A percentile compares a stretch with the other conserved stretches of the same genome.
These are phyloP conservation scores for Nannoperca australis DNA, from an alignment of 2,797 vertebrate genomes.

Conservation along the genomic window DNA sequence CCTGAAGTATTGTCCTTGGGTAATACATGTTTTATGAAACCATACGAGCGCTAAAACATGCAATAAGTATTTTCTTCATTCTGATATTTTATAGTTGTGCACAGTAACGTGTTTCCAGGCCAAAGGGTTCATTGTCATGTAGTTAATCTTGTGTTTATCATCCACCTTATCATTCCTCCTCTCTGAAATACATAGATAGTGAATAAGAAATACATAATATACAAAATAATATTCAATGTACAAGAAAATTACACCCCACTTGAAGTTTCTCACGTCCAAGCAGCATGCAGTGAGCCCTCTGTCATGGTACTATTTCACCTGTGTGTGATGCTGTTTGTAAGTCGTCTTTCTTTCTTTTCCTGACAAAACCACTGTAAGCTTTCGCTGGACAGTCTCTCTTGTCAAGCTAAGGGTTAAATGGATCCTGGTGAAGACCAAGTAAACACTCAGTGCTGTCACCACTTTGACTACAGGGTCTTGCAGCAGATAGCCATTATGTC, in stretches of 20 bases:
- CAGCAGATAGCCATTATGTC: conserved; percentile 51
- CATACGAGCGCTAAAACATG: conserved; percentile 60
- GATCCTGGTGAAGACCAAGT: conserved; percentile 22
- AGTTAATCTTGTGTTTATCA: conserved; percentile 57
- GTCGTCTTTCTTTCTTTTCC: not conserved
- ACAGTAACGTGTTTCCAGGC: conserved; percentile 62
- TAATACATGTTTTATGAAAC: conserved; percentile 62
- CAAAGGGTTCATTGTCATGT: conserved; percentile 50
- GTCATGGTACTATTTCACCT: not conserved
- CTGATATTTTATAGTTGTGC: conserved; percentile 59
- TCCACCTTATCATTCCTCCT: conserved; percentile 31
- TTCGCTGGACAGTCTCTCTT: conserved; percentile 4
- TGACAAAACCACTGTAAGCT: not conserved
- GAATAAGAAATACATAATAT: conserved; percentile 19
- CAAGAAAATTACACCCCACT: not conserved
- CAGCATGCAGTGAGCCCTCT: conserved; percentile 7
- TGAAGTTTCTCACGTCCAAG: not conserved
- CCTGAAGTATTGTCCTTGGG: conserved; percentile 71
- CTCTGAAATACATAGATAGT: conserved; percentile 30
- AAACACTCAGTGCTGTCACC: conserved; percentile 25
- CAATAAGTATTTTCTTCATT: conserved; percentile 63
- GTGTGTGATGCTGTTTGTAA: not conserved
- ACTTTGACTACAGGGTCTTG: conserved; percentile 27
- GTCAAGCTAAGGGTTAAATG: conserved; percentile 34
- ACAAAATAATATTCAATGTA: not conserved